Percentiles rank a stretch among this genome's conserved stretches.
phyloP scores from a whole-genome alignment of 1,140 invertebrate genomes.

The Diabrotica virgifera region DNA sequence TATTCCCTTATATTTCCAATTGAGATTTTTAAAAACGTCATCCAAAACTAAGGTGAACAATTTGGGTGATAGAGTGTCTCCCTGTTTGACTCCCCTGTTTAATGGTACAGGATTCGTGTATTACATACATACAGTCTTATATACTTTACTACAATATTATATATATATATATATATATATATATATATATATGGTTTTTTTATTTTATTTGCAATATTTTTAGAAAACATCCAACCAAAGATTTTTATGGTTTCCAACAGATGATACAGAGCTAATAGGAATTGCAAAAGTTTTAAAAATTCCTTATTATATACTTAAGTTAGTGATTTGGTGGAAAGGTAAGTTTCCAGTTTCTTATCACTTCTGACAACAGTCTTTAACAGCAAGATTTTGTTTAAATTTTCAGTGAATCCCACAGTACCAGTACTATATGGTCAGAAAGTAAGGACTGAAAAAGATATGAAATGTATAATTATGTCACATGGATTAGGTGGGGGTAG shows the following conservation, averaged over 20 bases:
- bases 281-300: constrained; percentile 54
- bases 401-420: constrained; percentile 50
- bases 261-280: constrained; percentile 56
- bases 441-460: constrained; percentile 40
- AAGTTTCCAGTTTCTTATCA: background rate
- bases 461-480: constrained; percentile 64
- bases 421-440: constrained; percentile 57
- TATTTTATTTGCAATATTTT: constrained; percentile 6
- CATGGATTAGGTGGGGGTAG: constrained; percentile 65
- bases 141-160: too few species aligned
- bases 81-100: too few species aligned
- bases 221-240: constrained; percentile 4
- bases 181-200: background rate
- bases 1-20: too few species aligned
- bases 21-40: too few species aligned
- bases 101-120: too few species aligned
- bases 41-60: too few species aligned
- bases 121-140: too few species aligned
- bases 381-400: constrained; percentile 8
- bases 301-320: constrained; percentile 51
- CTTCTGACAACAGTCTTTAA: too few species aligned
- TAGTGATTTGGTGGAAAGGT: constrained; percentile 49
- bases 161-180: too few species aligned
- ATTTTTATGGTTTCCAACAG: constrained; percentile 12
- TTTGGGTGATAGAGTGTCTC: too few species aligned